phyloP scores from a whole-genome alignment of 2,797 vertebrate species.

The Channa striata region DNA sequence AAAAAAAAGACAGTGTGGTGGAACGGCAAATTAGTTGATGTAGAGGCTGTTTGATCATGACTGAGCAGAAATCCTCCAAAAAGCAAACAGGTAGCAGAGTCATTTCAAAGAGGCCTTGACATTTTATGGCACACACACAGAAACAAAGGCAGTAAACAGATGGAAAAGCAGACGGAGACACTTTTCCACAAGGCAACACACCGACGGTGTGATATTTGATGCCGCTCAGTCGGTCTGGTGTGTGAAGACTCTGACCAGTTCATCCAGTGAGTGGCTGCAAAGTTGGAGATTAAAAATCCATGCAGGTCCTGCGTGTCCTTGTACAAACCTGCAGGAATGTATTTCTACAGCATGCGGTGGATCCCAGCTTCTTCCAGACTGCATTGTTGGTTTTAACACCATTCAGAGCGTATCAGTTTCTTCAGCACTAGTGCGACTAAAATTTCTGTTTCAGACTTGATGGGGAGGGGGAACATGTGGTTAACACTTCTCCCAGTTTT shows the following conservation, averaged over 20 bases:
- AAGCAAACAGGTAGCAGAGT: neutral
- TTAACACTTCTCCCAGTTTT: too few species aligned
- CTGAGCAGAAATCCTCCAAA: slow-evolving; percentile 32
- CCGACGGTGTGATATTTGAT: slow-evolving; percentile 35
- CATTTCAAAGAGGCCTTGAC: slow-evolving; percentile 2
- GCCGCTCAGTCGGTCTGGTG: slow-evolving; percentile 35
- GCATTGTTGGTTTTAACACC: neutral
- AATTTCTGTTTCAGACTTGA: neutral
- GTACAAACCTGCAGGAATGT: neutral
- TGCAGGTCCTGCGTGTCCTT: slow-evolving; percentile 9
- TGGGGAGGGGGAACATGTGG: too few species aligned
- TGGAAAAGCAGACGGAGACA: slow-evolving; percentile 39
- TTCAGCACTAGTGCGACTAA: neutral
- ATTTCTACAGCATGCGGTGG: neutral
- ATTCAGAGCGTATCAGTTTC: neutral
- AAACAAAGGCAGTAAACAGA: slow-evolving; percentile 44
- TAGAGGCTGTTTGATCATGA: slow-evolving; percentile 31
- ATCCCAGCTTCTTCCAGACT: slow-evolving; percentile 4
- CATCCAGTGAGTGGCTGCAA: slow-evolving; percentile 8
- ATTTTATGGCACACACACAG: slow-evolving; percentile 41
- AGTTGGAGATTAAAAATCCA: neutral
- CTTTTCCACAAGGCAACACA: slow-evolving; percentile 44
- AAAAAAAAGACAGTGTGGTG: slow-evolving; percentile 11
- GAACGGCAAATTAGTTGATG: slow-evolving; percentile 21
- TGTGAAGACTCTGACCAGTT: slow-evolving; percentile 25